Conservation (phyloP, 2,797 vertebrate genomes). For the Scyliorhinus canicula region DNA sequence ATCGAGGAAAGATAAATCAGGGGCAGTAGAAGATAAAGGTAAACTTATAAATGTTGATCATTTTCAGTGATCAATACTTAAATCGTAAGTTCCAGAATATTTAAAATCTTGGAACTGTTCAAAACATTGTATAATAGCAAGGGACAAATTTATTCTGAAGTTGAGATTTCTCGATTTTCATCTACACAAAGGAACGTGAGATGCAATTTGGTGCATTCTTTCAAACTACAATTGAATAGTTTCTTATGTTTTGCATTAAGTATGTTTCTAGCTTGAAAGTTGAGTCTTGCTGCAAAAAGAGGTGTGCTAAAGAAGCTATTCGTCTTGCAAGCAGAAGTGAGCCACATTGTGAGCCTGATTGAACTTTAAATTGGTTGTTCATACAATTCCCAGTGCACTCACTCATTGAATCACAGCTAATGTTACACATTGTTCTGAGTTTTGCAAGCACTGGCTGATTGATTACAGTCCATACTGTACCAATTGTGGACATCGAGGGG, state of each 20-base stretch:
- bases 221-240: background rate
- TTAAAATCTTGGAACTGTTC: background rate
- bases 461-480: too few relatives aligned
- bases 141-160: background rate
- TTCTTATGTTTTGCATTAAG: background rate
- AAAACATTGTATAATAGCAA: background rate
- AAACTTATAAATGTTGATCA: background rate
- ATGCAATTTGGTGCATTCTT: background rate
- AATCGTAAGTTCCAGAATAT: background rate
- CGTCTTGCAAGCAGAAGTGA: too few relatives aligned
- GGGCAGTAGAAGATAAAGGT: background rate
- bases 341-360: too few relatives aligned
- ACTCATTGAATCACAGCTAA: too few relatives aligned
- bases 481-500: too few relatives aligned
- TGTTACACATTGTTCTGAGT: too few relatives aligned
- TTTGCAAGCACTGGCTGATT: too few relatives aligned
- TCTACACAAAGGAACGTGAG: background rate
- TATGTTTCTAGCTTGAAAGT: background rate
- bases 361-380: too few relatives aligned
- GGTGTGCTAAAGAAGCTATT: too few relatives aligned
- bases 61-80: background rate
- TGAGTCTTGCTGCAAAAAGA: too few relatives aligned
- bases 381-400: too few relatives aligned
- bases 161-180: background rate
- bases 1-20: background rate